These are phyloP conservation scores for Dolichomitus sp. DNA, from an alignment of 2,888 invertebrate species.

Conservation along the genomic window DNA sequence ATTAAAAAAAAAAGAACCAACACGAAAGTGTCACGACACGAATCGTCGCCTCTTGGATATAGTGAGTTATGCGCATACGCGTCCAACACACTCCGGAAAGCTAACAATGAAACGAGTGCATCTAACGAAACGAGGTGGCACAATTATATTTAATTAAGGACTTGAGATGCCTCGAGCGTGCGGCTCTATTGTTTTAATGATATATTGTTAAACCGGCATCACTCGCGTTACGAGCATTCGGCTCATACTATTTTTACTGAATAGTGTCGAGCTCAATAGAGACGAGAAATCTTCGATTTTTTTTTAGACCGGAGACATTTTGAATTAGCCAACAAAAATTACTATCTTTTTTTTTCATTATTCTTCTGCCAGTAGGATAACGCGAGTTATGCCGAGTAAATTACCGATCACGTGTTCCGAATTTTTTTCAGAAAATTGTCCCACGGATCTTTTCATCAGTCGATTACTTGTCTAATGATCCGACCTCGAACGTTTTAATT, in stretches of 20 bases:
- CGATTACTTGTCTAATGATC: constrained; percentile 42
- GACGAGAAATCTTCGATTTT: neutral
- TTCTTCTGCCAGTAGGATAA: neutral
- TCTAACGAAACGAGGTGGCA: constrained; percentile 25
- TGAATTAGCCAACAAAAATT: neutral
- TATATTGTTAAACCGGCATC: constrained; percentile 59
- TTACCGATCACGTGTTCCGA: constrained; percentile 43
- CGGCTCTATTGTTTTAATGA: constrained; percentile 37
- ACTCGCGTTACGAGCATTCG: constrained; percentile 47
- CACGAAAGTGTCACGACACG: constrained; percentile 8
- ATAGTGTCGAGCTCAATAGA: neutral
- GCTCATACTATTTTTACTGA: neutral
- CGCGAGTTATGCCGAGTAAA: constrained; percentile 60
- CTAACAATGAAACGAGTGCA: constrained; percentile 22
- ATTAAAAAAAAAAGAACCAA: constrained; percentile 10
- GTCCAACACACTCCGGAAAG: constrained; percentile 28
- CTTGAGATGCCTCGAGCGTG: constrained; percentile 31
- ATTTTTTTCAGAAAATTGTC: constrained; percentile 56
- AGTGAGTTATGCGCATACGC: constrained; percentile 38
- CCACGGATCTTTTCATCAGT: constrained; percentile 51
- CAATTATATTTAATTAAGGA: constrained; percentile 38
- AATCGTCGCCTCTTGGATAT: constrained; percentile 45
- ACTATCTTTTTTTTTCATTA: neutral
- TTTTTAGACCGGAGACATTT: neutral
- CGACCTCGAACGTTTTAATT: constrained; percentile 69